phyloP scores from a whole-genome alignment of 2,797 vertebrate genomes.

The Hybognathus amarus region DNA sequence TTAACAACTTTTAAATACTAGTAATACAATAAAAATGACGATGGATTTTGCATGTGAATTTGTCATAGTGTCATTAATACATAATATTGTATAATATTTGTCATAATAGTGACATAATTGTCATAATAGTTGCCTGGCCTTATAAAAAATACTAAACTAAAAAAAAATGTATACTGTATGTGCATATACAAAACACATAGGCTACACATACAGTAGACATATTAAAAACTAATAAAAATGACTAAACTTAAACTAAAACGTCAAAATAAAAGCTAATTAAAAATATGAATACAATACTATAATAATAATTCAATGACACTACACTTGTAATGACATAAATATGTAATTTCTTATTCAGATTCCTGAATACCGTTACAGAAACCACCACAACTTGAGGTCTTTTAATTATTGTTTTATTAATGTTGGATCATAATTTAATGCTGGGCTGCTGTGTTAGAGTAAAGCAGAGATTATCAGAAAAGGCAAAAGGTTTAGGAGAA shows the following conservation, averaged over 20 bases:
- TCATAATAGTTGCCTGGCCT: too few species aligned
- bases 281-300: background rate
- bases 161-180: too few species aligned
- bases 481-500: conserved; percentile 28
- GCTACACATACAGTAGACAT: background rate
- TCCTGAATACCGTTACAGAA: background rate
- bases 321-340: background rate
- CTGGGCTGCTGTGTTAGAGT: conserved; percentile 14
- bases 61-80: too few species aligned
- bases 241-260: too few species aligned
- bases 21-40: background rate
- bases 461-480: conserved; percentile 25
- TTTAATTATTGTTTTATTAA: background rate
- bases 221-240: background rate
- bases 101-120: too few species aligned
- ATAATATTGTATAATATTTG: too few species aligned
- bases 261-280: background rate
- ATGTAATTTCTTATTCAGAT: background rate
- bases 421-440: conserved; percentile 26
- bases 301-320: background rate
- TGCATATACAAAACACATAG: too few species aligned
- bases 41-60: background rate
- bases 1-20: background rate
- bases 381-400: background rate
- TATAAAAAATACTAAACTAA: too few species aligned